A percentile compares a stretch with the other conserved stretches of the same genome.
phyloP scores from a whole-genome alignment of 2,888 invertebrate genomes.

The Hirtodrosophila trivittata region DNA sequence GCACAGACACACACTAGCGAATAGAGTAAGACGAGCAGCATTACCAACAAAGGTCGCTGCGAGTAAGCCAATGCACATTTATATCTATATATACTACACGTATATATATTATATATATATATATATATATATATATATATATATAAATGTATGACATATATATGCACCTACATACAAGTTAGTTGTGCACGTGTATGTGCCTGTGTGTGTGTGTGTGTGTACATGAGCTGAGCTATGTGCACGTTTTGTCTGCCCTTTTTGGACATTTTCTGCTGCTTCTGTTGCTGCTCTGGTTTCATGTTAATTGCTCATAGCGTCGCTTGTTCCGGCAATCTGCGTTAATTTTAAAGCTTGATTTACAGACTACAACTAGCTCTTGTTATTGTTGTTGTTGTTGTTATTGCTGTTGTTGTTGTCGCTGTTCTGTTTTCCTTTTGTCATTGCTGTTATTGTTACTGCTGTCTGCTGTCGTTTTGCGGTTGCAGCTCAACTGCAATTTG shows the following conservation, averaged over 20 bases:
- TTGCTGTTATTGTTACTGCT: constrained; percentile 1
- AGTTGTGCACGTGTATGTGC: constrained; percentile 6
- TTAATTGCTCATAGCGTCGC: constrained; percentile 77
- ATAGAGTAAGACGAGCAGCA: background rate
- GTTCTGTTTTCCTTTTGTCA: background rate
- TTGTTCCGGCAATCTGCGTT: constrained; percentile 78
- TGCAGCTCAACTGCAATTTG: constrained; percentile 68
- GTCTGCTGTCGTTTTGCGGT: constrained; percentile 43
- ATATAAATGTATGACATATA: constrained; percentile 1
- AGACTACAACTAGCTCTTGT: constrained; percentile 53
- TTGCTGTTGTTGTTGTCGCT: constrained; percentile 12
- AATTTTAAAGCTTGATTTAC: constrained; percentile 80
- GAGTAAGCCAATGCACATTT: constrained; percentile 63
- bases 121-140: constrained; percentile 11
- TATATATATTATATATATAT: constrained; percentile 7
- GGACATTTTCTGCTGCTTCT: constrained; percentile 27
- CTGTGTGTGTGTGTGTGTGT: constrained; percentile 18
- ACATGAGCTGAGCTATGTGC: constrained; percentile 19
- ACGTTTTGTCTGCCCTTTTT: constrained; percentile 50
- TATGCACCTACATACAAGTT: constrained; percentile 7
- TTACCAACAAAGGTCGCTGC: constrained; percentile 64
- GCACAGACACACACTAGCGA: constrained; percentile 3
- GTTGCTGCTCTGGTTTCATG: constrained; percentile 66
- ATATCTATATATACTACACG: constrained; percentile 36
- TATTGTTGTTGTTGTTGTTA: constrained; percentile 22